Conservation (phyloP, 2,888 invertebrate genomes). For the Acrobeloides nanus region DNA sequence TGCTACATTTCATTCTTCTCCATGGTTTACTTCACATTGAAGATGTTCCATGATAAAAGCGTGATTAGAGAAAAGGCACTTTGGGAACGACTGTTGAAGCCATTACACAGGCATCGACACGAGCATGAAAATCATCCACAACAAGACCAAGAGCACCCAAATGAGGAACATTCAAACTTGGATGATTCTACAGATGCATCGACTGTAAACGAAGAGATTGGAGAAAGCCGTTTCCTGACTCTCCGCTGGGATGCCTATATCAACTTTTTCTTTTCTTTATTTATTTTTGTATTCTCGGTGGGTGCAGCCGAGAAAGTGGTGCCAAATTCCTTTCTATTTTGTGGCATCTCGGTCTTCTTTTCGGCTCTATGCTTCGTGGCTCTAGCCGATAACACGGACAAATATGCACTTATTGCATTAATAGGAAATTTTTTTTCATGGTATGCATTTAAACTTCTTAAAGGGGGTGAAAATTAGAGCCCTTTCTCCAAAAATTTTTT, state of each 20-base stretch:
- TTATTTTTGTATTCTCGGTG: constrained; percentile 35
- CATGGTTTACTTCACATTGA: constrained; percentile 41
- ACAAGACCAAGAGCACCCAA: not conserved
- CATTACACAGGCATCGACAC: constrained; percentile 10
- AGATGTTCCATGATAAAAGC: constrained; percentile 32
- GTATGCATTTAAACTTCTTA: constrained; percentile 16
- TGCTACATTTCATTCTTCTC: constrained; percentile 32
- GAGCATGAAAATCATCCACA: constrained; percentile 6
- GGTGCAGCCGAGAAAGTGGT: constrained; percentile 32
- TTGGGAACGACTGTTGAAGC: constrained; percentile 23
- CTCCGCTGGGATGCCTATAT: constrained; percentile 37
- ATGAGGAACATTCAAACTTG: too few relatives aligned
- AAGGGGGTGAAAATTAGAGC: not conserved
- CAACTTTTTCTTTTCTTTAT: constrained; percentile 32
- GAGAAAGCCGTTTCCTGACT: constrained; percentile 17
- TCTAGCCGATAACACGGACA: constrained; percentile 31
- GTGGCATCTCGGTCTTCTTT: constrained; percentile 32
- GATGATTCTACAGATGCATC: not conserved
- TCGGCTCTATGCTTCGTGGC: constrained; percentile 31
- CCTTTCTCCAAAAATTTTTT: too few relatives aligned
- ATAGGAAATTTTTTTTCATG: constrained; percentile 34
- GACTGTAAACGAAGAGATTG: not conserved
- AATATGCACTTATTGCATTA: constrained; percentile 34
- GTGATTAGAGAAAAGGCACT: constrained; percentile 17
- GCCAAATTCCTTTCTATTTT: constrained; percentile 38